Evolutionary conservation across 2,888 invertebrate genomes (phyloP).

Genomic region (Eilema griseolum): DNA sequence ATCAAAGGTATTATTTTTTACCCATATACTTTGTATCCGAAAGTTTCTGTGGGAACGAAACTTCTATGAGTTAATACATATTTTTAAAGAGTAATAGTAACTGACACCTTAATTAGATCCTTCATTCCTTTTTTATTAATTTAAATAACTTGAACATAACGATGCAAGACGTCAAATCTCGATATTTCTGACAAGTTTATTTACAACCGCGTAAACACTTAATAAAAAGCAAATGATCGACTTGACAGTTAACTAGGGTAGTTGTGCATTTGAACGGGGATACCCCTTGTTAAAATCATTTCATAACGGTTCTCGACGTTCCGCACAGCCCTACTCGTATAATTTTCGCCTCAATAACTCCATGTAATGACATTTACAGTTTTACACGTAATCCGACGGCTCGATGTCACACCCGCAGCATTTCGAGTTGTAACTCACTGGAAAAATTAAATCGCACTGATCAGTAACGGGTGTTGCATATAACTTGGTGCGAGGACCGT

Average conservation of each 20-base stretch:
- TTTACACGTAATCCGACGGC: slow-evolving; percentile 51
- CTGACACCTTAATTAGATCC: too few relatives aligned
- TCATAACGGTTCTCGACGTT: neutral
- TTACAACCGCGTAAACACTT: neutral
- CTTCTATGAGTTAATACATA: neutral
- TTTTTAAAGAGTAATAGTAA: too few relatives aligned
- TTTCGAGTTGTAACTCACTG: slow-evolving; percentile 34
- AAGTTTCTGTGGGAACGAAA: neutral
- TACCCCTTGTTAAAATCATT: neutral
- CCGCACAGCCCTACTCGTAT: slow-evolving; percentile 38
- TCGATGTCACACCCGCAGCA: slow-evolving; percentile 42
- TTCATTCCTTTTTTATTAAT: neutral
- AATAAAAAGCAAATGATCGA: neutral
- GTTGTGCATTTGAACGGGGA: neutral
- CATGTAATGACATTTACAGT: slow-evolving; percentile 58
- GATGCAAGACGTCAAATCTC: neutral
- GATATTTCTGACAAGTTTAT: neutral
- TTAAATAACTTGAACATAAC: neutral
- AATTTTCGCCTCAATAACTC: slow-evolving; percentile 45
- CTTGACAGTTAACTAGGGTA: neutral
- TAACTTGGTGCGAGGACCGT: slow-evolving; percentile 29
- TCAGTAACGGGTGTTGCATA: slow-evolving; percentile 45
- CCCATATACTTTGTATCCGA: neutral
- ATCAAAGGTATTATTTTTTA: too few relatives aligned
- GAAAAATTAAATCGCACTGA: slow-evolving; percentile 44